These are phyloP conservation scores for Thecocarcelia acutangulata DNA, from an alignment of 2,888 invertebrate species.

Conservation along the genomic window DNA sequence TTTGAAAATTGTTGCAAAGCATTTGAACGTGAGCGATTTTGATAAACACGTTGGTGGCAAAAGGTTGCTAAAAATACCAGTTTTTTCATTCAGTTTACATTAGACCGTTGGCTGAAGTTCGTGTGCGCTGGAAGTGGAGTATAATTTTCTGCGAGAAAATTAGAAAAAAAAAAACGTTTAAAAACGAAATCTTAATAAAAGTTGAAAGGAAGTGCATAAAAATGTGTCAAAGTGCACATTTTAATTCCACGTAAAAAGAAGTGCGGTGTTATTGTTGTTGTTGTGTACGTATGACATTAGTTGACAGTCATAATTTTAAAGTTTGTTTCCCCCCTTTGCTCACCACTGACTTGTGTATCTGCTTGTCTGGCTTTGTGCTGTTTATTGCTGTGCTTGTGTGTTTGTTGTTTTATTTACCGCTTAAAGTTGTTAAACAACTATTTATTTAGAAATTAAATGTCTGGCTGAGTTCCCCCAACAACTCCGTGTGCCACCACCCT, in stretches of 20 bases:
- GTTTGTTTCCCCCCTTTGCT: no score
- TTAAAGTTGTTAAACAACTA: constrained; percentile 51
- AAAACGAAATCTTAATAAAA: background rate
- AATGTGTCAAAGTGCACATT: no score
- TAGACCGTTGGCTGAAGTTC: constrained; percentile 31
- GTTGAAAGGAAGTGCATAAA: no score
- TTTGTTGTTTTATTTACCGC: constrained; percentile 26
- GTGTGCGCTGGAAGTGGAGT: constrained; percentile 1
- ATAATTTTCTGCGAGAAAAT: background rate
- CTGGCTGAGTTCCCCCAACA: background rate
- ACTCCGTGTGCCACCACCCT: background rate
- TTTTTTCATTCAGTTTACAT: constrained; percentile 35
- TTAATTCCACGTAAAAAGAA: no score
- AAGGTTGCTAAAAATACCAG: constrained; percentile 15
- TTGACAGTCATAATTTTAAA: constrained; percentile 1
- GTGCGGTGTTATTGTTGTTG: no score
- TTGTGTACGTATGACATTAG: no score
- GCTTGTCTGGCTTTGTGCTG: background rate
- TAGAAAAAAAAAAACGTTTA: no score
- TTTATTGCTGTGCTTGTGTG: constrained; percentile 8
- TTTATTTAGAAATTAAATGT: constrained; percentile 39
- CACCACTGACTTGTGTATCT: no score
- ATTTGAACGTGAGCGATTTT: constrained; percentile 2
- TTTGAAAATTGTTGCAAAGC: background rate
- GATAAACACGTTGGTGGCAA: constrained; percentile 21